Evolutionary conservation across 2,888 invertebrate genomes (phyloP), one percentile per base, ranked within the genome.

Genomic region (Hanleya hanleyi): DNA sequence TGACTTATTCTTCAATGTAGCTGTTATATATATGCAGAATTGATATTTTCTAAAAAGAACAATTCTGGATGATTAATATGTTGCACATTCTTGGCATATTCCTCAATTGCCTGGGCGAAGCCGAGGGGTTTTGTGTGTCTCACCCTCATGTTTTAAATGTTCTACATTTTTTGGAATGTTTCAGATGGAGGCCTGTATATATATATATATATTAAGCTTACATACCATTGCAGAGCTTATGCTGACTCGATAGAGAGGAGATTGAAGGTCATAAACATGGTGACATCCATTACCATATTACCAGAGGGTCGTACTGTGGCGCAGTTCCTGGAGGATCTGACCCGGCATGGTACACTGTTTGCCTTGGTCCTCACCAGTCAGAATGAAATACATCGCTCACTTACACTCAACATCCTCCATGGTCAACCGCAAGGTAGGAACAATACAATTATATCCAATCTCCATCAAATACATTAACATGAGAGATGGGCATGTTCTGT

Each of bases 341-440:
- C 96, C 0, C 94, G 95, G 5, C 93, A 96, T n/a, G 96, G 96
- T 7, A 95, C 96, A 81, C 92, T 97, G 1, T 98, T 96, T 91
- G 97, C 97, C 0, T 94, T 97, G 77, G 93, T 97, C 22, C 94
- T 97, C 0, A 95, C 95, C 90, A 95, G 95, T 0, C 94, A 95
- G 85, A 97, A 98, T 88, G 95, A 96, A 88, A 94, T 95, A 80
- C 94, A 96, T 83, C 93, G 94, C 83, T 97, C 97, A 77, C 92
- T 97, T 65, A 98, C 97, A 0, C 92, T 98, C 18, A 97, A 97
- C 80, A 95, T 98, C 80, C 92, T 98, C 26, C 96, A 97, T 91
- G 97, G 97, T 50, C 86, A 87, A 4, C 90, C 97, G 0, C 96
- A 96, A 94, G 96, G 96, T 96, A 91, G 85, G 85, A 68, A 15